Base-by-base conservation (phyloP, 2,113 vertebrate genomes). In the Triplophysa dalaica region DNA sequence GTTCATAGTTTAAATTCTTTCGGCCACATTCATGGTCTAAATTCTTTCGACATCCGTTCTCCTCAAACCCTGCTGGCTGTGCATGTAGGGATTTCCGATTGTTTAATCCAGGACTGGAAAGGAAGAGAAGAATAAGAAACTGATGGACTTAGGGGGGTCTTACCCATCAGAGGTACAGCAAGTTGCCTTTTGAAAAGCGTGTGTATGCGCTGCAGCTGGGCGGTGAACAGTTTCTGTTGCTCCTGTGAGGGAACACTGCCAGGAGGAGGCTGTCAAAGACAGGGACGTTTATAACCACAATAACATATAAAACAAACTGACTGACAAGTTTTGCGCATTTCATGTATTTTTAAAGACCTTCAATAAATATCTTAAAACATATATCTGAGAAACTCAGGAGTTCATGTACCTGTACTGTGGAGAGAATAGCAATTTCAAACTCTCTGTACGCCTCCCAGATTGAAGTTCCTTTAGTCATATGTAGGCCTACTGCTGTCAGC, bases 401-500 rank as follows among this genome's bases (percentile, higher is more conserved):
- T 24, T 84, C 91, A 91, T 8, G 6, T 82, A 99, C 98, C 97
- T 97, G 96, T 7, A 95, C 86, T 0, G 96, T 97, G 73, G 94
- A 94, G 86, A 97, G 89, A 0, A 99, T 95, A 75, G 93, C 96
- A 0, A 96, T 97, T 85, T 99, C 97, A 84, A 99, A 99, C 83
- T 99, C 98, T 0, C 98, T 90, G 88, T 95, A 99, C 0, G 97
- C 95, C 58, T 99, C 97, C 98, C 98, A 99, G 33, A 99, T 79
- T 0, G 93, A 91, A 0, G 95, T 89, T 12, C 98, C 98, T 83
- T 97, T 98, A 2, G 95, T 97, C 83, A 98, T 92, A 5, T 99
- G 98, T 54, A 99, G 90, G 2, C 98, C 97, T 0, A 98, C 96
- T 0, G 95, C 95, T 0, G 94, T 99, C 38, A 99, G 77, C 0